Base-by-base conservation (phyloP, 2,113 vertebrate species). In the Podiceps cristatus region DNA sequence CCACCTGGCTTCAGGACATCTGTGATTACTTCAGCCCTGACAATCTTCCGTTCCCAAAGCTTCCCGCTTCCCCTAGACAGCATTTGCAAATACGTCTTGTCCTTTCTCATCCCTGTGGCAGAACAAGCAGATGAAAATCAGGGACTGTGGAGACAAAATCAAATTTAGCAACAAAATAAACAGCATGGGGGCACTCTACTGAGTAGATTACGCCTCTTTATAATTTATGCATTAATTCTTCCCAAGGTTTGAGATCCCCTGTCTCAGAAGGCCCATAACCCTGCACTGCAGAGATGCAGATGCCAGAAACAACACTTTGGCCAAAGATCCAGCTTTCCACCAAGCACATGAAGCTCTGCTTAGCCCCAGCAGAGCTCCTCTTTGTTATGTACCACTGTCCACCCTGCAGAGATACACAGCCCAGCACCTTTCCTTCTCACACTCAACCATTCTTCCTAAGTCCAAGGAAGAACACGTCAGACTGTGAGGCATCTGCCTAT, bases 141-240 rank as follows among this genome's bases (percentile, higher is more conserved):
- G 71, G 71, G 89, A 93, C 94, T 79, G 59, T 66, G 71, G 63
- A 93, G 81, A 95, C 50, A 95, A 92, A 95, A 97, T 91, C 6
- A 0, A 96, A 94, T 97, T 91, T 88, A 93, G 87, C 81, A 93
- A 85, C 81, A 96, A 97, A 96, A 96, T 77, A 93, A 96, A 90
- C 90, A 96, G 74, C 87, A 91, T 91, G 93, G 71, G 93, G 84
- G 84, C 82, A 95, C 74, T 93, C 67, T 50, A 66, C 91, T 96
- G 93, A 97, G 94, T 95, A 87, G 81, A 91, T 91, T 91, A 76
- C 0, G 0, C 89, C 89, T 91, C 71, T 91, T 91, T 62, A 82
- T 92, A 96, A 96, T 94, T 96, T 91, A 81, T 95, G 80, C 29
- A 91, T 96, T 87, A 79, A 96, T 94, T 91, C 47, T 10, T 94